Base-by-base conservation (phyloP, 2,113 vertebrate species). In the Beaufortia kweichowensis region DNA sequence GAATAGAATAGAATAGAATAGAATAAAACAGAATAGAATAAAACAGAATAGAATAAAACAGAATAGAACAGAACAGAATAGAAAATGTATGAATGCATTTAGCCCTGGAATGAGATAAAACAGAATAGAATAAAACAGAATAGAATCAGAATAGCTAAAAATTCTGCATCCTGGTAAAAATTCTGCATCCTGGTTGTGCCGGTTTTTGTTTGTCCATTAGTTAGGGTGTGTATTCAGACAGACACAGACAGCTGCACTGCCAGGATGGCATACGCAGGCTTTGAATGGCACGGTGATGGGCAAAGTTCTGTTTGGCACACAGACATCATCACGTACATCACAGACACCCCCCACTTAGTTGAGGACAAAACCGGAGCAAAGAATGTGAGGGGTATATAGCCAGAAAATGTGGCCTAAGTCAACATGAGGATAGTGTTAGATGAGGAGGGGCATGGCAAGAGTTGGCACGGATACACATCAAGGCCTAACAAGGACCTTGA, bases 221-320 rank as follows among this genome's bases (percentile, higher is more conserved):
- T 50, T 26, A 29, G 53, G 26, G 41, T 21, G 71, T 78, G 60
- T 81, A 23, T 62, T 65, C 14, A 61, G 59, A 79, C 62, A 39
- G 80, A 73, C 76, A 65, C 65, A 59, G 71, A 35, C 81, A 82
- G 46, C 71, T 82, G 81, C 71, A 53, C 35, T 46, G 15, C 71
- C 63, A 26, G 28, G 55, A 28, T 41, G 29, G 57, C 64, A 78
- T 78, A 64, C 23, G 48, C 63, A 70, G 39, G 33, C 55, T 9
- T 41, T 39, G 17, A 50, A 74, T 82, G 71, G 64, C 71, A 78
- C 43, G 43, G 17, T 8, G 56, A 46, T 61, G 62, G 19, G 56
- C 68, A 72, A 50, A 64, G 35, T n/a, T 41, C 21, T 28, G 17
- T 39, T 67, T 67, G 75, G 70, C 26, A 66, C 46, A 78, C 35